These are phyloP conservation scores for Drosophila lacertosa DNA, from an alignment of 1,140 invertebrate species.

Conservation along the genomic window DNA sequence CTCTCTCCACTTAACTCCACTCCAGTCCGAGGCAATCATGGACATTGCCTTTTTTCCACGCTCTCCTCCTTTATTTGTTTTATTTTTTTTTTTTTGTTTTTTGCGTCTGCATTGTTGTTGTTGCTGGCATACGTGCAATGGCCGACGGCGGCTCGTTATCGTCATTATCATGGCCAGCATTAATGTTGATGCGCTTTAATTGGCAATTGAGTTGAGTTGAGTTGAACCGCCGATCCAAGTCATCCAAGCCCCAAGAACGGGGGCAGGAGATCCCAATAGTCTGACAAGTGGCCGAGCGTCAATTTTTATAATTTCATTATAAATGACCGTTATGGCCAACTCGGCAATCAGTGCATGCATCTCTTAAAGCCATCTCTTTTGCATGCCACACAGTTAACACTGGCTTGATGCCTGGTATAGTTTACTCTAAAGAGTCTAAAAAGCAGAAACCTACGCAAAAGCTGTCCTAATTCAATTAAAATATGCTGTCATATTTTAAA, in stretches of 20 bases:
- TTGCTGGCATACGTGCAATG: conserved; percentile 61
- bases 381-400: not conserved
- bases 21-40: conserved; percentile 52
- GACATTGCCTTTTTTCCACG: conserved; percentile 19
- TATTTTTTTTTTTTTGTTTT: conserved; percentile 15
- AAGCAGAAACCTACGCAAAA: no score
- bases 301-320: conserved; percentile 66
- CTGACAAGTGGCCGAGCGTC: conserved; percentile 39
- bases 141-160: conserved; percentile 68
- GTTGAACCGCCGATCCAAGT: conserved; percentile 32
- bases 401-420: no score
- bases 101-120: conserved; percentile 35
- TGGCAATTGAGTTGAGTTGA: conserved; percentile 70
- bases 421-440: no score
- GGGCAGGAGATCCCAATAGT: no score
- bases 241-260: conserved; percentile 4
- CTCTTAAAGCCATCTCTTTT: conserved; percentile 4
- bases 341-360: conserved; percentile 11
- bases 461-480: no score
- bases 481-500: no score
- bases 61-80: not conserved
- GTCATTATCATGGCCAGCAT: conserved; percentile 68
- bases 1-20: conserved; percentile 32
- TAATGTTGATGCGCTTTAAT: conserved; percentile 76
- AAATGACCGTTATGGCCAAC: conserved; percentile 26